phyloP scores from a whole-genome alignment of 2,797 vertebrate genomes.

The Notamacropus eugenii region DNA sequence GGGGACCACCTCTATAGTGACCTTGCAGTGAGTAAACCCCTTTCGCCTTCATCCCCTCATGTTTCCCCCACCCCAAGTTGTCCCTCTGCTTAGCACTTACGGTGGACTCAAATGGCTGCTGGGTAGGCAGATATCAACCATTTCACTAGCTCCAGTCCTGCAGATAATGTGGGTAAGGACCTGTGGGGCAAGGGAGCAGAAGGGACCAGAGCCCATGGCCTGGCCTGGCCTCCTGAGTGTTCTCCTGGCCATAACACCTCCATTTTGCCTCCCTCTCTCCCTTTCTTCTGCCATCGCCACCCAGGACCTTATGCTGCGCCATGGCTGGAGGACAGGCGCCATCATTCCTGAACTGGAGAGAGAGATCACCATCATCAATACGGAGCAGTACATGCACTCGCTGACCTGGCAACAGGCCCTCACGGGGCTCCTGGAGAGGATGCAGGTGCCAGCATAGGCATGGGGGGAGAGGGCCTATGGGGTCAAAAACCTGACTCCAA shows the following conservation, averaged over 20 bases:
- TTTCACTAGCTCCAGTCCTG: neutral
- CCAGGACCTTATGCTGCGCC: constrained; percentile 88
- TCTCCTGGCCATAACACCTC: neutral
- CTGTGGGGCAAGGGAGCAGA: neutral
- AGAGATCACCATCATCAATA: constrained; percentile 89
- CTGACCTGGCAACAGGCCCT: constrained; percentile 90
- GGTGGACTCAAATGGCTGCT: neutral
- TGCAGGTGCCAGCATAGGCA: constrained; percentile 82
- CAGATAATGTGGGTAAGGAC: neutral
- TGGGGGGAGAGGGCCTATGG: fast-evolving
- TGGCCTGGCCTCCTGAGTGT: neutral
- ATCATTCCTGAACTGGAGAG: constrained; percentile 88
- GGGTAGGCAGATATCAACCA: neutral
- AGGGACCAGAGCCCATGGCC: neutral
- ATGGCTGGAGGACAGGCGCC: constrained; percentile 88
- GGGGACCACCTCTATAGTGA: constrained; percentile 90
- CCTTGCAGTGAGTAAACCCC: constrained; percentile 84
- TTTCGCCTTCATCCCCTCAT: neutral
- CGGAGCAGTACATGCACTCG: constrained; percentile 89
- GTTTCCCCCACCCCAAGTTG: neutral
- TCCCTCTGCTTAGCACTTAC: neutral
- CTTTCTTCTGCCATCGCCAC: constrained; percentile 12
- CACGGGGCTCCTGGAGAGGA: constrained; percentile 87
- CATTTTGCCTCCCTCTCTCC: neutral
- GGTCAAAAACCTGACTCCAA: neutral